Evolutionary conservation across 2,797 vertebrate species (phyloP), one percentile per base, ranked within the genome.

Genomic region (Phyllotis vaccarum): DNA sequence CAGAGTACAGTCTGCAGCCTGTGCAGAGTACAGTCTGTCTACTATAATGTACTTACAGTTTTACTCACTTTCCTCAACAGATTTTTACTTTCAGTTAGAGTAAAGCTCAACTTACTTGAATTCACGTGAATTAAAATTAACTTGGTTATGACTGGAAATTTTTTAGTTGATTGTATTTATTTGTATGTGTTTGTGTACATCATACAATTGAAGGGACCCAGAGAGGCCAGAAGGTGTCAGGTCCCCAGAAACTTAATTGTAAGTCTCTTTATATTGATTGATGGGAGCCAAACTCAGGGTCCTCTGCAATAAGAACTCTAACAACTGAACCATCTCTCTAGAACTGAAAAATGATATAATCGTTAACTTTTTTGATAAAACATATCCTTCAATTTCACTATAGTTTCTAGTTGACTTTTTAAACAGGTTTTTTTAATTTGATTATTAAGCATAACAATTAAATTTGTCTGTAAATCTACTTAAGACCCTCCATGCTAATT

Each of bases 391-490:
- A 64, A 46, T 70, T 89, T 89, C 91, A 11, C 5, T 87, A 58
- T 7, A 91, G 64, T 92, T 91, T 34, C 74, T 0, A 43, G 7
- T 80, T 94, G 54, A 29, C 81, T 90, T 94, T 95, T 54, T 22
- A 46, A 89, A 2, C 3, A 76, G 1, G 40, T 78, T 68, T 91
- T 86, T 89, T 94, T 89, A 49, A 56, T 86, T 85, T 79, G 29
- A 70, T 52, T 37, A 78, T 37, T 54, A 78, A 93, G 22, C 24
- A 31, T 75, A 54, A 52, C 89, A 83, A 34, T 64, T 62, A 29
- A 62, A 49, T 31, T 12, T 24, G 0, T 74, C 14, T 96, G 27
- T 43, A 56, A 72, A 17, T 76, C 31, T 40, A 89, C 0, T 1
- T 27, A 58, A 37, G 62, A 62, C 56, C 7, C 24, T 29, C 27